phyloP scores from a whole-genome alignment of 2,113 vertebrate genomes.

The Pogona vitticeps region DNA sequence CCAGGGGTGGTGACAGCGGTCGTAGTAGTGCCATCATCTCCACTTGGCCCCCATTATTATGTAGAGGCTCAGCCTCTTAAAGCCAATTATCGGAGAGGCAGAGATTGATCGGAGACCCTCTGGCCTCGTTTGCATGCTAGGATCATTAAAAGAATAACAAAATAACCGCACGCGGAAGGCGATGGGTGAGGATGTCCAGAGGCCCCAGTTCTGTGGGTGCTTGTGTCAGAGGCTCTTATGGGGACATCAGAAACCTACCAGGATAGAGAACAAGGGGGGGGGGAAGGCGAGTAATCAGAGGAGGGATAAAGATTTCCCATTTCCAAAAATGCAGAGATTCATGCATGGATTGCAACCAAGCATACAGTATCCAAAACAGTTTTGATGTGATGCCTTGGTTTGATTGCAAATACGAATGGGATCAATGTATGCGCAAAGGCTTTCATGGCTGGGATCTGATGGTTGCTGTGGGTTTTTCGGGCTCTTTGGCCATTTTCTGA shows the following conservation, averaged over 20 bases:
- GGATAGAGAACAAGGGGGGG: background rate
- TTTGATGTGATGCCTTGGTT: too few species aligned
- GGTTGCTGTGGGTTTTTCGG: too few species aligned
- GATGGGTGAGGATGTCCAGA: background rate
- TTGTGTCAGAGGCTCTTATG: background rate
- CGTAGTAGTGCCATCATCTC: slow-evolving; percentile 34
- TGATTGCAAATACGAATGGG: too few species aligned
- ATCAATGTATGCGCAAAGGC: too few species aligned
- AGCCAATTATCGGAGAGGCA: slow-evolving; percentile 71
- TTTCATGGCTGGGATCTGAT: too few species aligned
- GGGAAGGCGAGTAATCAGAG: slow-evolving; percentile 49
- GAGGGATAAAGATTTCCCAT: slow-evolving; percentile 28
- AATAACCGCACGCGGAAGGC: slow-evolving; percentile 18
- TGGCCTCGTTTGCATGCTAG: slow-evolving; percentile 59
- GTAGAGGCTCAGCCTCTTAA: slow-evolving; percentile 58
- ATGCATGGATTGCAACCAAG: background rate
- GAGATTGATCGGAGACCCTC: slow-evolving; percentile 44
- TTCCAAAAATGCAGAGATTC: background rate
- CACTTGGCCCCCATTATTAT: slow-evolving; percentile 62
- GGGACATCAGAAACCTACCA: background rate
- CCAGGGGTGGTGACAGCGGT: slow-evolving; percentile 11
- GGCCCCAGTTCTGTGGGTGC: slow-evolving; percentile 12
- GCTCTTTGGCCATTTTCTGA: too few species aligned
- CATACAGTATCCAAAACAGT: background rate
- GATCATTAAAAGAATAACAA: slow-evolving; percentile 36